A percentile compares a stretch with the other conserved stretches of the same genome.
These are phyloP conservation scores for Enchytraeus crypticus DNA, from an alignment of 2,888 invertebrate species.

Conservation along the genomic window DNA sequence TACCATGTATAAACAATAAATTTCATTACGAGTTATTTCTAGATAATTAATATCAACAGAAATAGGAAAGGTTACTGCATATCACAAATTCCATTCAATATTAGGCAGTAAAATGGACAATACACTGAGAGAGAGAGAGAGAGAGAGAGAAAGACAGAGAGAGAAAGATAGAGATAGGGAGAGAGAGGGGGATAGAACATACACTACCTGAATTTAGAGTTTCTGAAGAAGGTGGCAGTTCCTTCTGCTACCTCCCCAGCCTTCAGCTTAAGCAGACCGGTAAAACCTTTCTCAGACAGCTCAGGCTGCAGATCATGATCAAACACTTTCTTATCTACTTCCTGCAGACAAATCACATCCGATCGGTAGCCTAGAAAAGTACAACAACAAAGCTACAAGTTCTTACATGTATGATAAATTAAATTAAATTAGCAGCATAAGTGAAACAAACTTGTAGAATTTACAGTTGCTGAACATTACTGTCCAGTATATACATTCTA, in stretches of 20 bases:
- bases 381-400: background rate
- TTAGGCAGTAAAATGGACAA: background rate
- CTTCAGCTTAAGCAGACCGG: slow-evolving; percentile 35
- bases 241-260: slow-evolving; percentile 67
- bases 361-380: slow-evolving; percentile 67
- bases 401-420: background rate
- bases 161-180: no score
- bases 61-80: no score
- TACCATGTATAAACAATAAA: no score
- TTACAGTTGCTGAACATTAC: no score
- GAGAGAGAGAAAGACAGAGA: no score
- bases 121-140: background rate
- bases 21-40: no score
- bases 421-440: background rate
- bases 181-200: no score
- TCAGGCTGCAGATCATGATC: slow-evolving; percentile 57
- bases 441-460: no score
- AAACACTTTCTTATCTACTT: slow-evolving; percentile 75
- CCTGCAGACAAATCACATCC: slow-evolving; percentile 83
- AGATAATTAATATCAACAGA: no score
- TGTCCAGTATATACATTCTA: no score
- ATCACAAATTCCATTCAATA: no score
- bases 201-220: slow-evolving; percentile 58
- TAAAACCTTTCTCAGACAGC: slow-evolving; percentile 55
- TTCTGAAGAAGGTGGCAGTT: slow-evolving; percentile 66